These are phyloP conservation scores for Actinernus sp. DNA, from an alignment of 92 coral and sea anemone species.

Conservation along the genomic window DNA sequence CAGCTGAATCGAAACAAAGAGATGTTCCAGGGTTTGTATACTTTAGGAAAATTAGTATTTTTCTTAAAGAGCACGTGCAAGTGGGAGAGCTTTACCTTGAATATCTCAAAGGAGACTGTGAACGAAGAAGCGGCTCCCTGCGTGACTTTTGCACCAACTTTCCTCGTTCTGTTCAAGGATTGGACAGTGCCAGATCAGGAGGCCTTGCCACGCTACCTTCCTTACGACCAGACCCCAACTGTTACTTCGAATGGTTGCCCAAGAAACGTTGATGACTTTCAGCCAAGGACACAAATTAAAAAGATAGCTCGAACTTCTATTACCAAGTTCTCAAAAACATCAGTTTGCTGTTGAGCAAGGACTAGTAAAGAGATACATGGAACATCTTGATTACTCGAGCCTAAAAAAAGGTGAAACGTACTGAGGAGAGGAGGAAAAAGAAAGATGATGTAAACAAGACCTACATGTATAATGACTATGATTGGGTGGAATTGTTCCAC, in stretches of 20 bases:
- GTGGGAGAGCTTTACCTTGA: conserved; percentile 48
- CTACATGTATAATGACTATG: too few species aligned
- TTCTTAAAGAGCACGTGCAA: conserved; percentile 22
- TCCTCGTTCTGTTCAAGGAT: conserved; percentile 29
- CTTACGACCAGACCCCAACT: conserved; percentile 28
- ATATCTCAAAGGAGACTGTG: conserved; percentile 29
- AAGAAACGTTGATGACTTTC: conserved; percentile 31
- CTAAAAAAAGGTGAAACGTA: too few species aligned
- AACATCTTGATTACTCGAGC: too few species aligned
- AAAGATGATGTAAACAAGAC: too few species aligned
- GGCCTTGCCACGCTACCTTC: conserved; percentile 32
- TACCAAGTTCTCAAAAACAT: too few species aligned
- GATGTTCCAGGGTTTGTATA: too few species aligned
- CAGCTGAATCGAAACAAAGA: conserved; percentile 3
- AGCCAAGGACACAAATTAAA: conserved; percentile 38
- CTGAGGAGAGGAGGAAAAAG: too few species aligned
- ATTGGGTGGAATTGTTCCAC: too few species aligned
- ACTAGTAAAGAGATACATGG: too few species aligned
- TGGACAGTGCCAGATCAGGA: conserved; percentile 45
- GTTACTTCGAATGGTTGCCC: conserved; percentile 28
- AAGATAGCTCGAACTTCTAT: too few species aligned
- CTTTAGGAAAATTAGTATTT: too few species aligned
- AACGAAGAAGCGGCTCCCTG: conserved; percentile 11
- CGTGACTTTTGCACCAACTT: conserved; percentile 48
- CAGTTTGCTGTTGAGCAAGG: too few species aligned